Percentiles rank a stretch among this genome's conserved stretches.
phyloP scores from a whole-genome alignment of 2,888 invertebrate genomes.

The Troglohyphantes excavatus region DNA sequence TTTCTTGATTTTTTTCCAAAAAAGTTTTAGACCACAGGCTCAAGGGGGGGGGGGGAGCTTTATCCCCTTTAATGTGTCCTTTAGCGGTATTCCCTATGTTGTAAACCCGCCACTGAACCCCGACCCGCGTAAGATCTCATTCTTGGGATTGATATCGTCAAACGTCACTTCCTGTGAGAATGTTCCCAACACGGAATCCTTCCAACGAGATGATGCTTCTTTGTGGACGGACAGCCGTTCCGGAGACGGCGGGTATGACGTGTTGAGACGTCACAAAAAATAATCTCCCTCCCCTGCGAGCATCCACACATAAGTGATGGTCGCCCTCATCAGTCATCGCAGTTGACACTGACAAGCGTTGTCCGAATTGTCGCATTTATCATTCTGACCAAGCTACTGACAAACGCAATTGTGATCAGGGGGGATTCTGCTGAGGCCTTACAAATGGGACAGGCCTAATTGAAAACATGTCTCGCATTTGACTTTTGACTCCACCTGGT shows the following conservation, averaged over 20 bases:
- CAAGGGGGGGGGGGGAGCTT: too few species aligned
- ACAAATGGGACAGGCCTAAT: conserved; percentile 74
- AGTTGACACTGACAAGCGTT: conserved; percentile 71
- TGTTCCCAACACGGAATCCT: too few species aligned
- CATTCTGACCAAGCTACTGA: conserved; percentile 64
- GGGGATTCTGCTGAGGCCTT: conserved; percentile 34
- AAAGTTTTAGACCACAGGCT: too few species aligned
- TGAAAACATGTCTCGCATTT: conserved; percentile 70
- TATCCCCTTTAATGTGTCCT: too few species aligned
- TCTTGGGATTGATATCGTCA: too few species aligned
- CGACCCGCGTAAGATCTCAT: too few species aligned
- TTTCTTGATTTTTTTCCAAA: too few species aligned
- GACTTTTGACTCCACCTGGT: conserved; percentile 76
- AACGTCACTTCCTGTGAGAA: too few species aligned
- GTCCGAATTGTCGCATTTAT: conserved; percentile 76
- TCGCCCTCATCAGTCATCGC: conserved; percentile 66
- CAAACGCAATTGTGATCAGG: conserved; percentile 47
- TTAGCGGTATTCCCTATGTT: too few species aligned
- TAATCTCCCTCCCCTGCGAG: conserved; percentile 64
- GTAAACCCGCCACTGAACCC: too few species aligned
- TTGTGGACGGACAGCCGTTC: too few species aligned
- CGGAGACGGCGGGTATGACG: conserved; percentile 62
- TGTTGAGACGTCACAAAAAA: conserved; percentile 64
- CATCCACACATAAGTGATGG: conserved; percentile 64
- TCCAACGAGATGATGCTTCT: too few species aligned